Percentiles rank a stretch among this genome's conserved stretches.
Evolutionary conservation across 2,797 vertebrate species (phyloP).

Genomic region (Hephaestus fuliginosus): DNA sequence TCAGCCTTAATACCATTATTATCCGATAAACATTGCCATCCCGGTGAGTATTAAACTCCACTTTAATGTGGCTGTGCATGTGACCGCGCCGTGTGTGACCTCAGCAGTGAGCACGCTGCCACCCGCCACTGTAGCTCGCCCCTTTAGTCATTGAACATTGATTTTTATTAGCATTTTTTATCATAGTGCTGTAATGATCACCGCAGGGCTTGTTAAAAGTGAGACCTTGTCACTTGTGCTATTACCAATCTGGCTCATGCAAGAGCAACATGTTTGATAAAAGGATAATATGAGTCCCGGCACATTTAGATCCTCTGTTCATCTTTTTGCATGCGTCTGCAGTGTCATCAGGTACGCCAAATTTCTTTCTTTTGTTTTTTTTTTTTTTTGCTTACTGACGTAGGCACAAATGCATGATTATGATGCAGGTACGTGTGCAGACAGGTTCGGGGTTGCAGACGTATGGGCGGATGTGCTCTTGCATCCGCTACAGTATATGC

Average conservation of each 20-base stretch:
- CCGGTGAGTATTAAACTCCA: conserved; percentile 43
- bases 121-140: conserved; percentile 33
- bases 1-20: conserved; percentile 51
- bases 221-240: conserved; percentile 50
- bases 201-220: conserved; percentile 64
- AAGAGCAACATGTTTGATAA: conserved; percentile 40
- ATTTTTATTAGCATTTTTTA: conserved; percentile 76
- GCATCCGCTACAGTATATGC: conserved; percentile 67
- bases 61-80: conserved; percentile 43
- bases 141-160: conserved; percentile 67
- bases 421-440: conserved; percentile 44
- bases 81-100: conserved; percentile 53
- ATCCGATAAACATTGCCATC: conserved; percentile 48
- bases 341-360: conserved; percentile 7
- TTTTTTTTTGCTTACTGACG: conserved; percentile 36
- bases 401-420: conserved; percentile 25
- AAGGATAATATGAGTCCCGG: conserved; percentile 16
- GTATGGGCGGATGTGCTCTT: conserved; percentile 55
- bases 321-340: conserved; percentile 29
- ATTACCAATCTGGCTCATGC: conserved; percentile 39
- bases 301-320: conserved; percentile 33
- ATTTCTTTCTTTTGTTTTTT: conserved; percentile 12
- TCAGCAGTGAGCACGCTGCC: conserved; percentile 44
- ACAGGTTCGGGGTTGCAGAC: conserved; percentile 35
- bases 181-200: conserved; percentile 60